Percentiles rank a stretch among this genome's conserved stretches.
phyloP scores from a whole-genome alignment of 1,140 invertebrate species.

The Brachionus plicatilis region DNA sequence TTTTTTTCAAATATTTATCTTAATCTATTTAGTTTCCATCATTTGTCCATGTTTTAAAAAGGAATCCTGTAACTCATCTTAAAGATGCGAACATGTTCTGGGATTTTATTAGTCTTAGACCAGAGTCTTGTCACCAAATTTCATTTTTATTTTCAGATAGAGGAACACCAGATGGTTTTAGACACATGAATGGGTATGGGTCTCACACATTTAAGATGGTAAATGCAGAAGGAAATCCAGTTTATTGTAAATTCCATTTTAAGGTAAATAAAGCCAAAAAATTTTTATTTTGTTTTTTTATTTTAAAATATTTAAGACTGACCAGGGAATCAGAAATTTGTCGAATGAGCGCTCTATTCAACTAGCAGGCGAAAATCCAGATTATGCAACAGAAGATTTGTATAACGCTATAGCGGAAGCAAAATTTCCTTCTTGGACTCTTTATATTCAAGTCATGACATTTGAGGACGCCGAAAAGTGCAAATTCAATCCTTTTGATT shows the following conservation, averaged over 20 bases:
- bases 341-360: slow-evolving; percentile 66
- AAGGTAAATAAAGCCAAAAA: slow-evolving; percentile 60
- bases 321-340: slow-evolving; percentile 83
- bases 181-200: slow-evolving; percentile 88
- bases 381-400: slow-evolving; percentile 79
- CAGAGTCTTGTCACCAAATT: slow-evolving; percentile 73
- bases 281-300: no score
- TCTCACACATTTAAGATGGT: slow-evolving; percentile 90
- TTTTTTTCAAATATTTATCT: no score
- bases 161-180: slow-evolving; percentile 82
- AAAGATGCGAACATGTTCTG: slow-evolving; percentile 77
- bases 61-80: slow-evolving; percentile 84
- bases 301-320: slow-evolving; percentile 60
- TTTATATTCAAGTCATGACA: slow-evolving; percentile 61
- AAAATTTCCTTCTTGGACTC: slow-evolving; percentile 71
- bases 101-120: slow-evolving; percentile 83
- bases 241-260: slow-evolving; percentile 88
- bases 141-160: slow-evolving; percentile 80
- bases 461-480: slow-evolving; percentile 58
- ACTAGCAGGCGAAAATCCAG: slow-evolving; percentile 71
- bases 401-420: slow-evolving; percentile 79
- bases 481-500: slow-evolving; percentile 55
- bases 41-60: slow-evolving; percentile 66
- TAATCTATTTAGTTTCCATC: slow-evolving; percentile 57
- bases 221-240: slow-evolving; percentile 69